These are phyloP conservation scores for Peromyscus leucopus DNA, from an alignment of 2,113 vertebrate genomes.

Conservation along the genomic window DNA sequence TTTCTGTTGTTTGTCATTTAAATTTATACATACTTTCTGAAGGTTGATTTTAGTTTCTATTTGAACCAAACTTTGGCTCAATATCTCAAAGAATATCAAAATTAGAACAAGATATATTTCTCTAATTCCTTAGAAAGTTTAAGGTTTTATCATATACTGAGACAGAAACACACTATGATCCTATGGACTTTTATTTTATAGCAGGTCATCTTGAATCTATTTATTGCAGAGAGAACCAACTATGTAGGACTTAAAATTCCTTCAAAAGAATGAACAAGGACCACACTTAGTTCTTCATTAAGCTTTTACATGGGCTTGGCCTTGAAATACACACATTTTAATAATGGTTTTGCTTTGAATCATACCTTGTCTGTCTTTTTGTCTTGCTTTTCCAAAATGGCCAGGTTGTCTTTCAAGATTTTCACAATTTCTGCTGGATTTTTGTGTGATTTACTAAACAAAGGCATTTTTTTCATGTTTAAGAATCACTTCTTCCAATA, in stretches of 20 bases:
- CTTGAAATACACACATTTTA: conserved; percentile 40
- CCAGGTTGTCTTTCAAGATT: conserved; percentile 95
- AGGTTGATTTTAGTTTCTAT: conserved; percentile 10
- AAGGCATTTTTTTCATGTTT: conserved; percentile 91
- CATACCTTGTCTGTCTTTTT: conserved; percentile 98
- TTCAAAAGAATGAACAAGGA: neutral
- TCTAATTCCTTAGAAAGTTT: neutral
- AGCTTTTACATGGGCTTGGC: conserved; percentile 36
- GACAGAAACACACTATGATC: conserved; percentile 5
- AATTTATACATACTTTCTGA: neutral
- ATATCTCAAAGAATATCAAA: conserved; percentile 27
- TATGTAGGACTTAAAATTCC: neutral
- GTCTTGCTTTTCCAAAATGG: conserved; percentile 96
- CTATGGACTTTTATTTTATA: conserved; percentile 4
- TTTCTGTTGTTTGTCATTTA: neutral
- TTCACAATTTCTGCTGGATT: conserved; percentile 96
- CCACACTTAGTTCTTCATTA: neutral
- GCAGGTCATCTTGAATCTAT: conserved; percentile 16
- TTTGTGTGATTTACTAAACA: conserved; percentile 98
- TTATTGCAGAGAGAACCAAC: neutral
- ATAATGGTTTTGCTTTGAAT: conserved; percentile 50
- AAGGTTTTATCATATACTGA: neutral
- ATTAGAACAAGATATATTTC: neutral
- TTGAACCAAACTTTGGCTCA: neutral
- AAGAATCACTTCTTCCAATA: conserved; percentile 82